A percentile compares a stretch with the other conserved stretches of the same genome.
Evolutionary conservation across 2,113 vertebrate genomes (phyloP).

Genomic region (Cryptomyrus ogoouensis): DNA sequence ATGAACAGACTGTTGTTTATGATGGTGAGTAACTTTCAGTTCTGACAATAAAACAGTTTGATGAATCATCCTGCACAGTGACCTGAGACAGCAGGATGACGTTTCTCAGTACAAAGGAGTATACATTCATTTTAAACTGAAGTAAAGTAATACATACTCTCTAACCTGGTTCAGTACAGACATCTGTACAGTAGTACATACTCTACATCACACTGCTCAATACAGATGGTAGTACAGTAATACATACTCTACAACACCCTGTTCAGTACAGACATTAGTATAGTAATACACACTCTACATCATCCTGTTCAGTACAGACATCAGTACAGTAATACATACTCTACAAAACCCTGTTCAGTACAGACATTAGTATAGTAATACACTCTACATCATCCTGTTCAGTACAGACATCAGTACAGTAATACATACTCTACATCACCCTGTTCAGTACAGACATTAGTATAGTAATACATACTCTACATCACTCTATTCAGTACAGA

Average conservation of each 20-base stretch:
- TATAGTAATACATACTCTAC: neutral
- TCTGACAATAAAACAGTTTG: neutral
- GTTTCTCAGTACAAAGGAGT: neutral
- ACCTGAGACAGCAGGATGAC: neutral
- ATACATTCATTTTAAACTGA: neutral
- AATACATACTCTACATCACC: neutral
- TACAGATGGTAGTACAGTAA: neutral
- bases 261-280: neutral
- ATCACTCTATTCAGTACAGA: neutral
- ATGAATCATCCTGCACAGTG: neutral
- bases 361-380: too few relatives aligned
- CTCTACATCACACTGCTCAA: neutral
- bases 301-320: too few relatives aligned
- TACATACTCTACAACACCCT: neutral
- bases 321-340: too few relatives aligned
- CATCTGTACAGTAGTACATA: neutral
- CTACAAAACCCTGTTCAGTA: too few relatives aligned
- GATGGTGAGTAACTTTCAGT: neutral
- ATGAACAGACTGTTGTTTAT: neutral
- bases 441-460: neutral
- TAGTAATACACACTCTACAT: too few relatives aligned
- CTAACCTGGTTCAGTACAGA: neutral
- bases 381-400: neutral
- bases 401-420: neutral
- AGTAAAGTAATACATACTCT: neutral